A percentile compares a stretch with the other conserved stretches of the same genome.
Evolutionary conservation across 2,797 vertebrate species (phyloP).

Genomic region (Knipowitschia caucasica): DNA sequence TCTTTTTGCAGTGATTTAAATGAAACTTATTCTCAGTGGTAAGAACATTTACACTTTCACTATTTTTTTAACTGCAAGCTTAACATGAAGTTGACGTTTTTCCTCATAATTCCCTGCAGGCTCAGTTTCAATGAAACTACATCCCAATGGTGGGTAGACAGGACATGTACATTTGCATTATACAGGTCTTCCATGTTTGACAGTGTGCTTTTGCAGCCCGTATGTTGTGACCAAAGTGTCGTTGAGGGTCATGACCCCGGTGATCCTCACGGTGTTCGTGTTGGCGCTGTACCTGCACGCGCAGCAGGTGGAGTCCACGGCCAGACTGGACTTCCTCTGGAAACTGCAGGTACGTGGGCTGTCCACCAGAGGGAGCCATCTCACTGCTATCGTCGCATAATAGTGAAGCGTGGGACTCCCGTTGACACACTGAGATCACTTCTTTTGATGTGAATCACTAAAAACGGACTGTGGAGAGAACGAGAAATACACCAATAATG

Average conservation of each 20-base stretch:
- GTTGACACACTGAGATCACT: too few species aligned
- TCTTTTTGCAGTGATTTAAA: slow-evolving; percentile 68
- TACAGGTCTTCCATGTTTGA: not conserved
- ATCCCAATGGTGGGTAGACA: slow-evolving; percentile 71
- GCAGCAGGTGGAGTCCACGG: slow-evolving; percentile 95
- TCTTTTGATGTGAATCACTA: too few species aligned
- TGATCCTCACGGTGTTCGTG: slow-evolving; percentile 90
- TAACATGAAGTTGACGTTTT: too few species aligned
- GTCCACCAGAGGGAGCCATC: slow-evolving; percentile 40
- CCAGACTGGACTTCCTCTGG: slow-evolving; percentile 97
- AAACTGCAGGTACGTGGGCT: slow-evolving; percentile 86
- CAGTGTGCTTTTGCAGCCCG: slow-evolving; percentile 63
- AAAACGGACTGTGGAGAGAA: too few species aligned
- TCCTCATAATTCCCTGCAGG: slow-evolving; percentile 51
- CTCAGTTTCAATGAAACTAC: slow-evolving; percentile 78
- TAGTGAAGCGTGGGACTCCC: not conserved
- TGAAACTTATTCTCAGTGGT: slow-evolving; percentile 71
- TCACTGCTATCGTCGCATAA: not conserved
- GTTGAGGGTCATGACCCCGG: slow-evolving; percentile 87
- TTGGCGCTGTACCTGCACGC: slow-evolving; percentile 94
- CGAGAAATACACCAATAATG: too few species aligned
- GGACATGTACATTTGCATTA: slow-evolving; percentile 5
- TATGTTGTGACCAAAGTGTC: slow-evolving; percentile 79
- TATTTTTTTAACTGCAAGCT: not conserved
- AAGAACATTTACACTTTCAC: slow-evolving; percentile 32